phyloP scores from a whole-genome alignment of 2,113 vertebrate genomes.

The Arizona elegans region DNA sequence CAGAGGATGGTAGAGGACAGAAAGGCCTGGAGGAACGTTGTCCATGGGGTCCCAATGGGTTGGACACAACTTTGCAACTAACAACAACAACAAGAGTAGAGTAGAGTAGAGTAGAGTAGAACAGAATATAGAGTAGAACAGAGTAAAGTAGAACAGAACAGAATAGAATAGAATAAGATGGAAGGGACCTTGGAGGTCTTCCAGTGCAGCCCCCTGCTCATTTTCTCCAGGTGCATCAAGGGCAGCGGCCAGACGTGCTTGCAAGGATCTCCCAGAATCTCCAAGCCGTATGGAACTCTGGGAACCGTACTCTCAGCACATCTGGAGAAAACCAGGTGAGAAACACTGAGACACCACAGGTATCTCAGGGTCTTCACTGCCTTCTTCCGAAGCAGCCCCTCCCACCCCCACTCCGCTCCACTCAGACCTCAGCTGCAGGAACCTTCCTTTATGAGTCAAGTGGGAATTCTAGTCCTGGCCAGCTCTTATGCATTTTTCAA shows the following conservation, averaged over 20 bases:
- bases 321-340: neutral
- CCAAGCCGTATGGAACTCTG: neutral
- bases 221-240: neutral
- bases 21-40: too few species aligned
- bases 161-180: too few species aligned
- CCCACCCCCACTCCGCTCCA: accelerated
- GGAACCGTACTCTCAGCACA: neutral
- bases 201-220: too few species aligned
- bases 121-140: too few species aligned
- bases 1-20: too few species aligned
- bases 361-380: neutral
- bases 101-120: too few species aligned
- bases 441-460: neutral
- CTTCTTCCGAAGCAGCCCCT: neutral
- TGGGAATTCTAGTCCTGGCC: neutral
- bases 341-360: neutral
- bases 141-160: too few species aligned
- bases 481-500: neutral
- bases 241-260: neutral
- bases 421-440: neutral
- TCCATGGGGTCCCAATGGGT: too few species aligned
- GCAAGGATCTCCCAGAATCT: neutral
- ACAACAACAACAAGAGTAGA: too few species aligned
- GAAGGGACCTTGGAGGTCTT: too few species aligned
- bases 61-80: too few species aligned